phyloP scores from a whole-genome alignment of 2,888 invertebrate species.

The Synergus umbraculus region DNA sequence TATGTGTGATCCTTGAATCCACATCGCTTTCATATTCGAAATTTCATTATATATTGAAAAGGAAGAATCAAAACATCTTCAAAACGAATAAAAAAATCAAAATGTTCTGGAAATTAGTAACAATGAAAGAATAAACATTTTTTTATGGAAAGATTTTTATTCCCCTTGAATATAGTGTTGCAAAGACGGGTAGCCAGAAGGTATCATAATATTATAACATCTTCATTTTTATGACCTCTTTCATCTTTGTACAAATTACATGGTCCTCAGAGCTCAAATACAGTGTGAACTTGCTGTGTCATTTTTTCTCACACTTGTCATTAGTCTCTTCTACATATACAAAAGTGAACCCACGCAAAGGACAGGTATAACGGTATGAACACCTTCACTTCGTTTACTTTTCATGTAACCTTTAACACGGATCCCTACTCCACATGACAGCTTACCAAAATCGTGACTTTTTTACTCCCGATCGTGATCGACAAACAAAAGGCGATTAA shows the following conservation, averaged over 20 bases:
- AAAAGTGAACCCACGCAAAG: slow-evolving; percentile 49
- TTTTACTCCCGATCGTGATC: slow-evolving; percentile 41
- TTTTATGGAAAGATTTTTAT: background rate
- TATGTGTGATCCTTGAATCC: background rate
- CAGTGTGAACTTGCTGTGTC: slow-evolving; percentile 33
- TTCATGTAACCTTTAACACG: slow-evolving; percentile 59
- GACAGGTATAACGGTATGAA: slow-evolving; percentile 50
- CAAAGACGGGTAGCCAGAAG: background rate
- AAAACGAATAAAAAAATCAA: no score
- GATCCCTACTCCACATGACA: slow-evolving; percentile 55
- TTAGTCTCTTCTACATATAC: slow-evolving; percentile 28
- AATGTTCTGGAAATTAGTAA: background rate
- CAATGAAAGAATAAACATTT: background rate
- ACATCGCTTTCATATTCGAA: background rate
- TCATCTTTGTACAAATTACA: background rate
- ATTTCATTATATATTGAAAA: background rate
- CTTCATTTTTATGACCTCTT: background rate
- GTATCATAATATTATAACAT: background rate
- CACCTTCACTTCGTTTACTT: slow-evolving; percentile 58
- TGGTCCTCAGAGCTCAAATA: background rate
- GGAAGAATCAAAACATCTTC: background rate
- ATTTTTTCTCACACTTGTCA: slow-evolving; percentile 51
- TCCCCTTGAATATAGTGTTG: background rate
- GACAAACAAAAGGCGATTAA: slow-evolving; percentile 4
- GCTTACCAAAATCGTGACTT: slow-evolving; percentile 44